Evolutionary conservation across 2,888 invertebrate genomes (phyloP), one percentile per base, ranked within the genome.

Genomic region (Periphyllus acericola): DNA sequence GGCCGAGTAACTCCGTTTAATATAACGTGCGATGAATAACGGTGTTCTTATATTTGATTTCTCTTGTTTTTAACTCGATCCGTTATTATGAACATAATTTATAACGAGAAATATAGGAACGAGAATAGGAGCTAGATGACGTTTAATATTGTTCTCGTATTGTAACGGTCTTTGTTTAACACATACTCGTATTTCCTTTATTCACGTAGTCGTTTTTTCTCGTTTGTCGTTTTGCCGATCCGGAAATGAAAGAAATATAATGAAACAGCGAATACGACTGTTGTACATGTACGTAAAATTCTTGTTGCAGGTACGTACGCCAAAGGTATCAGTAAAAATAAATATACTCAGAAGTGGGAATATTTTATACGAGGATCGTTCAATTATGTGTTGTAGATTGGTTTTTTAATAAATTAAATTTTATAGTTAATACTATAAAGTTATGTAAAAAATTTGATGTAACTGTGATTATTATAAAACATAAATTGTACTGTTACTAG

Each of bases 211-310:
- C n/a, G 66, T 83, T 71, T 55, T 82, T 85, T 68, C 34, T 85
- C 40, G 68, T 85, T 52, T 71, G 52, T 5, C 29, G 19, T 17
- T 52, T 25, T 40, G 29, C 52, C 55, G n/a, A 71, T 34, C 29
- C 34, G 36, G 71, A 78, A 68, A 71, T 71, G 75, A 76, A 83
- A 66, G 36, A 76, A 76, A 84, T 75, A 52, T 74, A 83, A 79
- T 79, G 66, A 79, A 72, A 34, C 55, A 66, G 25, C 19, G 36
- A n/a, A n/a, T 60, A n/a, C 60, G 25, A 25, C 21, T 25, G 3
- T 5, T 46, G 11, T 32, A 74, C n/a, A n/a, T 46, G 40, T 40
- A n/a, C 46, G n/a, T 34, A 19, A 14, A 34, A 80, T 34, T 55
- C 25, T 60, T 46, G 29, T 75, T 75, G 25, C n/a, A n/a, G n/a